phyloP scores from a whole-genome alignment of 30 jellyfish, hydroid and myxozoan species.

The Morbakka virulenta region DNA sequence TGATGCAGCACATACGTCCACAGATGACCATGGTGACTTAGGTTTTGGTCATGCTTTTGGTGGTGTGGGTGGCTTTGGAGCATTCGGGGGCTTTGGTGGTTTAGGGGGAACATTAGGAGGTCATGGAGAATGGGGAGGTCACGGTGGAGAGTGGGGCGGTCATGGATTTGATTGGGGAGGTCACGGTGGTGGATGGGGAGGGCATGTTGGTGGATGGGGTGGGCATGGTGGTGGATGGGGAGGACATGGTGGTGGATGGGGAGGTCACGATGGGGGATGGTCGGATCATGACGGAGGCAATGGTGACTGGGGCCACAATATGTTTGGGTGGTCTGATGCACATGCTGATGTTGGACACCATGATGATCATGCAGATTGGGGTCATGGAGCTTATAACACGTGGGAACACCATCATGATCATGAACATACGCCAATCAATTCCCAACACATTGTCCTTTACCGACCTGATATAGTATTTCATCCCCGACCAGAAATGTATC shows the following conservation, averaged over 20 bases:
- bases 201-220: conserved; percentile 46
- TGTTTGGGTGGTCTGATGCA: conserved; percentile 9
- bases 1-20: too few species aligned
- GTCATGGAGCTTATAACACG: conserved; percentile 63
- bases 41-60: conserved; percentile 55
- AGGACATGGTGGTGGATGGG: conserved; percentile 34
- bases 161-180: conserved; percentile 33
- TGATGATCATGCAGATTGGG: conserved; percentile 52
- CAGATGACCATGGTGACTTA: conserved; percentile 5
- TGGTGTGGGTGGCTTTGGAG: conserved; percentile 46
- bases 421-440: conserved; percentile 70
- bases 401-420: conserved; percentile 78
- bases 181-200: conserved; percentile 56
- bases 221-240: conserved; percentile 45
- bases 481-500: conserved; percentile 79
- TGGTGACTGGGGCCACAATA: background rate
- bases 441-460: conserved; percentile 69
- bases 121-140: conserved; percentile 59
- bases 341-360: conserved; percentile 26
- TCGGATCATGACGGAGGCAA: conserved; percentile 28
- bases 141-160: conserved; percentile 39
- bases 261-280: conserved; percentile 50
- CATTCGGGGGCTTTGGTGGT: background rate
- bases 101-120: too few species aligned
- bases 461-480: conserved; percentile 85